Base-by-base conservation (phyloP, 2,113 vertebrate species). In the Ciconia stormi region DNA sequence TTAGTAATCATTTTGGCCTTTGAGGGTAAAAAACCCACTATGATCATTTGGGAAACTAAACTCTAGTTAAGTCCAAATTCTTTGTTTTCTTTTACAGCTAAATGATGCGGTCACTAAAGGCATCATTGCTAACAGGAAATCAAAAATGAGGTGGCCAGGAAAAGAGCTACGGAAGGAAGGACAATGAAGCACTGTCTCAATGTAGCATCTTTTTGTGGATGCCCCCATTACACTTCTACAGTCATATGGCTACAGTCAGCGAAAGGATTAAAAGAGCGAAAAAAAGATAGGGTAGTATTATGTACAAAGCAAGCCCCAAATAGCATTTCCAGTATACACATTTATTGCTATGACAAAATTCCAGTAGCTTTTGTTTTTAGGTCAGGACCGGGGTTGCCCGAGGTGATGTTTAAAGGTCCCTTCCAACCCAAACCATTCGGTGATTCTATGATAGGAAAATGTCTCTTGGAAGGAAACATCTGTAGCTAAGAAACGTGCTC, bases 401-500 rank as follows among this genome's bases (percentile, higher is more conserved):
- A 78, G 73, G 26, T 30, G 83, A 52, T 73, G 70, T 53, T 82
- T 92, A 36, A 71, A n/a, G 3, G 42, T 81, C 81, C 20, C 40
- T 87, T 89, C 90, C 90, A 91, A 44, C 59, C 65, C 59, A 23
- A 78, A 77, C 34, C 23, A 0, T n/a, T 63, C 74, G 53, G 65
- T 30, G 61, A 40, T 30, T 66, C 91, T 61, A 6, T 53, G 89
- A 36, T 83, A 97, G 97, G 97, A 97, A 97, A 97, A 91, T 23
- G 56, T 81, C 94, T 74, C 94, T 97, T 82, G 91, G 95, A 94
- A 97, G 97, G 97, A 98, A 98, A 98, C 97, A 97, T 97, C 97
- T 97, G 97, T 19, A 70, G 73, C 87, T 70, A 62, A 71, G 88
- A 82, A 93, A 83, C 71, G 96, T 46, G 62, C 82, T 94, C 76